phyloP scores from a whole-genome alignment of 2,113 vertebrate species.

The Dendrocopos noguchii region DNA sequence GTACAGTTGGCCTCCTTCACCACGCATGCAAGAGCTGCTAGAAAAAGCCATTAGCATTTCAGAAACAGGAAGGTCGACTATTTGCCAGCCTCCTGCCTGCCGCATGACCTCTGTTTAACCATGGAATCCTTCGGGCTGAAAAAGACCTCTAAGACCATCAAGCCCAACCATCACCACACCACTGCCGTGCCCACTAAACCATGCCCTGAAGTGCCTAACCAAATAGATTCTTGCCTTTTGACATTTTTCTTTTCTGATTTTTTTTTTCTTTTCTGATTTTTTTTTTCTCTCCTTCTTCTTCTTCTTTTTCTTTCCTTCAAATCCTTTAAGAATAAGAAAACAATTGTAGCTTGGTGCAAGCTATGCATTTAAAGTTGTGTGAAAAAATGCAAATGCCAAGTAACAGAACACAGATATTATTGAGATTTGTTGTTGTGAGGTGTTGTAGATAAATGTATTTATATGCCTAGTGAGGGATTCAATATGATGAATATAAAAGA shows the following conservation, averaged over 20 bases:
- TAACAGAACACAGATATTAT: slow-evolving; percentile 86
- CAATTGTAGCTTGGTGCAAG: slow-evolving; percentile 80
- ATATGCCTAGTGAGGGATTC: slow-evolving; percentile 87
- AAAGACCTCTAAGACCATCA: too few species aligned
- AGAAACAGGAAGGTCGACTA: slow-evolving; percentile 25
- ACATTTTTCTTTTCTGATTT: slow-evolving; percentile 44
- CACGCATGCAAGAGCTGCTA: slow-evolving; percentile 10
- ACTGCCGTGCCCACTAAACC: too few species aligned
- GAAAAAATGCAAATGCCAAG: slow-evolving; percentile 82
- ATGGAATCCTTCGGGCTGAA: too few species aligned
- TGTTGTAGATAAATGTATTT: slow-evolving; percentile 98
- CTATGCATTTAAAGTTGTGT: slow-evolving; percentile 90
- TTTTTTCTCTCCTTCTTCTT: too few species aligned
- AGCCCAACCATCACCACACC: too few species aligned
- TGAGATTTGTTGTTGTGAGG: slow-evolving; percentile 88
- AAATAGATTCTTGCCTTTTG: slow-evolving; percentile 74
- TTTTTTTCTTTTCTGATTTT: too few species aligned
- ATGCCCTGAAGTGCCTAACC: slow-evolving; percentile 14
- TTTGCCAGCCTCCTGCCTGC: slow-evolving; percentile 23
- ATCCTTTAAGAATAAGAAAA: slow-evolving; percentile 73
- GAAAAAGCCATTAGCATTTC: slow-evolving; percentile 41
- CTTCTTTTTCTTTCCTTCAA: slow-evolving; percentile 15
- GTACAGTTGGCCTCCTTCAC: neutral
- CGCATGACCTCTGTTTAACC: slow-evolving; percentile 45
- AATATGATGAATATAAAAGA: slow-evolving; percentile 87